These are phyloP conservation scores for Telenomus remus DNA, from an alignment of 1,140 invertebrate species.

Conservation along the genomic window DNA sequence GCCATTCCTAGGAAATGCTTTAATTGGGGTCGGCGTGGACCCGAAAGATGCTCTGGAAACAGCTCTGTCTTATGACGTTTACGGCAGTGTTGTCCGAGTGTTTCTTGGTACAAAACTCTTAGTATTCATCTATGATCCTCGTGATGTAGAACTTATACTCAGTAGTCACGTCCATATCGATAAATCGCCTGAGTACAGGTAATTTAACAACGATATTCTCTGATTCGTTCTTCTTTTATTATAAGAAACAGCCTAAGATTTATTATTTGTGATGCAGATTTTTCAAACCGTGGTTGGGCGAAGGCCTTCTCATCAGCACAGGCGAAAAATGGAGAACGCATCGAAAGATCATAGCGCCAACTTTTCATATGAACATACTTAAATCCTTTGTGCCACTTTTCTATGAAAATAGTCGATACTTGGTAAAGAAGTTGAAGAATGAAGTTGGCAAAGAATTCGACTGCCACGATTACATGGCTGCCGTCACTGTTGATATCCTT, in stretches of 20 bases:
- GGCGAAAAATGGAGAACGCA: slow-evolving; percentile 89
- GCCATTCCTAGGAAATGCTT: slow-evolving; percentile 79
- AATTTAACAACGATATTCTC: too few species aligned
- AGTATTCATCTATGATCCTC: slow-evolving; percentile 79
- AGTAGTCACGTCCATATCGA: slow-evolving; percentile 85
- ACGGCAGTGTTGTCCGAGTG: slow-evolving; percentile 77
- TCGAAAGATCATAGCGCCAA: slow-evolving; percentile 92
- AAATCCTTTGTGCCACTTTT: slow-evolving; percentile 92
- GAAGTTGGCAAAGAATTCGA: slow-evolving; percentile 84
- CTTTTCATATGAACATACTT: slow-evolving; percentile 94
- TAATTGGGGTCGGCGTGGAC: slow-evolving; percentile 73
- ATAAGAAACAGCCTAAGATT: too few species aligned
- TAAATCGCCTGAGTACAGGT: slow-evolving; percentile 81
- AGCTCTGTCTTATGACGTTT: slow-evolving; percentile 73
- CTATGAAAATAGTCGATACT: slow-evolving; percentile 83
- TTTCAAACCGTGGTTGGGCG: slow-evolving; percentile 93
- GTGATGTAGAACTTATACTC: slow-evolving; percentile 83
- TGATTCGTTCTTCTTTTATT: too few species aligned
- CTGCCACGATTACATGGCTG: slow-evolving; percentile 88
- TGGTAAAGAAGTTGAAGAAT: slow-evolving; percentile 81
- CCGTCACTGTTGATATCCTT: slow-evolving; percentile 91
- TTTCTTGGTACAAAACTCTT: slow-evolving; percentile 82
- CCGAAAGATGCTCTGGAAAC: slow-evolving; percentile 76
- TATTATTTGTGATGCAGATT: slow-evolving; percentile 78
- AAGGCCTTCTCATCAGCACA: slow-evolving; percentile 88